Conservation (phyloP, 2,797 vertebrate species). For the Acrocephalus scirpaceus region DNA sequence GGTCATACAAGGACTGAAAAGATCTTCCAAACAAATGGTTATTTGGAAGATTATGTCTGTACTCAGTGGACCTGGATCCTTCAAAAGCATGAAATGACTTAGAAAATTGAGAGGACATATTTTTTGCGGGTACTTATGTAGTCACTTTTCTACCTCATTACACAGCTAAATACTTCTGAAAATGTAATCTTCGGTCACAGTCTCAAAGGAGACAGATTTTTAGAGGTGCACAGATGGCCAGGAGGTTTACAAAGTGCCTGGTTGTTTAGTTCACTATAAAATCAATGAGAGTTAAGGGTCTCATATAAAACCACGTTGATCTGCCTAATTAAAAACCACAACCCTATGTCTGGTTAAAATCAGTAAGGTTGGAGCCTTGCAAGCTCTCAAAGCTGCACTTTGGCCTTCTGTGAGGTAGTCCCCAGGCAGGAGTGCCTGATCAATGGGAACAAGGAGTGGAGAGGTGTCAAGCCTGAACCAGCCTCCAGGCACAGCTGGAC, state of each 20-base stretch:
- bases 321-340: not conserved
- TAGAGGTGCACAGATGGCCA: constrained; percentile 3
- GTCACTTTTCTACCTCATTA: constrained; percentile 2
- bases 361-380: not conserved
- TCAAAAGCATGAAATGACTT: not conserved
- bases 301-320: not conserved
- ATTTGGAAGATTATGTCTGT: not conserved
- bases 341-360: not conserved
- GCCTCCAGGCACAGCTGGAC: not conserved
- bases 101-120: not conserved
- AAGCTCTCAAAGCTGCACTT: not conserved
- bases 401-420: not conserved
- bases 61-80: not conserved
- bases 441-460: not conserved
- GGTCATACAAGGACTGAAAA: not conserved
- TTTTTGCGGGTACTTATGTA: not conserved
- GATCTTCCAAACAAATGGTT: not conserved
- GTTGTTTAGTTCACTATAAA: not conserved
- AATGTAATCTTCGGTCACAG: not conserved
- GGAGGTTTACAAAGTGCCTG: not conserved
- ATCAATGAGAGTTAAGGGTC: not conserved
- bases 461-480: not conserved
- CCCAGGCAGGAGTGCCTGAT: not conserved
- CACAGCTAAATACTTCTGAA: not conserved
- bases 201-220: constrained; percentile 1